phyloP scores from a whole-genome alignment of 30 jellyfish, hydroid and myxozoan genomes.

The Nemopilema nomurai region DNA sequence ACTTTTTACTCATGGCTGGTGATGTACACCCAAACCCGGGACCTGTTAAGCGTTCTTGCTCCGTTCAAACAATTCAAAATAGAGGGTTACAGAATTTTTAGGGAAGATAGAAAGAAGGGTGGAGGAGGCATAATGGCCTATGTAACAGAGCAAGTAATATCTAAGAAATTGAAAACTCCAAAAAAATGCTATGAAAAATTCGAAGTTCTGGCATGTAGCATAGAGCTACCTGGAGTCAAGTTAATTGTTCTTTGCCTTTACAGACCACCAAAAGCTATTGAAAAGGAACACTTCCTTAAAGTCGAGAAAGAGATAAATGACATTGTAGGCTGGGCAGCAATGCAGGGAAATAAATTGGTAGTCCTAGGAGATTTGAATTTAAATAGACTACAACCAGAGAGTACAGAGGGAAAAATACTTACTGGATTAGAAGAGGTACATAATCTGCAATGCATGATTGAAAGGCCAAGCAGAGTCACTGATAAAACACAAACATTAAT shows the following conservation, averaged over 20 bases:
- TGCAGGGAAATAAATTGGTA: neutral
- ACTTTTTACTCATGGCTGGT: conserved; percentile 10
- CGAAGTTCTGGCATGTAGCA: conserved; percentile 28
- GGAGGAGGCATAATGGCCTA: conserved; percentile 56
- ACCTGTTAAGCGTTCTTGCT: conserved; percentile 13
- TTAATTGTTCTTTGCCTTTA: conserved; percentile 22
- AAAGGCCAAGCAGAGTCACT: conserved; percentile 32
- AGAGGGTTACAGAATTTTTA: conserved; percentile 9
- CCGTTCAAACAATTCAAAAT: conserved; percentile 24
- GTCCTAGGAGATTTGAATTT: conserved; percentile 27
- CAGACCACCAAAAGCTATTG: conserved; percentile 39
- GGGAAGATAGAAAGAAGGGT: conserved; percentile 53
- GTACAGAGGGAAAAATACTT: conserved; percentile 34
- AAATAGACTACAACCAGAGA: conserved; percentile 30
- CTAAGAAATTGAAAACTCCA: conserved; percentile 32
- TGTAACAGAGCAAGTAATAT: conserved; percentile 28
- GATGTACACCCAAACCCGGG: conserved; percentile 32
- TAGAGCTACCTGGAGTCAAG: conserved; percentile 22
- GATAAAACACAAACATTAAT: conserved; percentile 25
- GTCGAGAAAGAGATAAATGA: conserved; percentile 22
- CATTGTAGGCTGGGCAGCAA: conserved; percentile 16
- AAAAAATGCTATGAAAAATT: conserved; percentile 10
- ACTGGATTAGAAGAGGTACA: conserved; percentile 40
- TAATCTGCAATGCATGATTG: conserved; percentile 25
- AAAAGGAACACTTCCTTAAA: conserved; percentile 12